Percentiles rank a stretch among this genome's conserved stretches.
Conservation (phyloP, 1,140 invertebrate genomes). For the Drosophila asahinai region DNA sequence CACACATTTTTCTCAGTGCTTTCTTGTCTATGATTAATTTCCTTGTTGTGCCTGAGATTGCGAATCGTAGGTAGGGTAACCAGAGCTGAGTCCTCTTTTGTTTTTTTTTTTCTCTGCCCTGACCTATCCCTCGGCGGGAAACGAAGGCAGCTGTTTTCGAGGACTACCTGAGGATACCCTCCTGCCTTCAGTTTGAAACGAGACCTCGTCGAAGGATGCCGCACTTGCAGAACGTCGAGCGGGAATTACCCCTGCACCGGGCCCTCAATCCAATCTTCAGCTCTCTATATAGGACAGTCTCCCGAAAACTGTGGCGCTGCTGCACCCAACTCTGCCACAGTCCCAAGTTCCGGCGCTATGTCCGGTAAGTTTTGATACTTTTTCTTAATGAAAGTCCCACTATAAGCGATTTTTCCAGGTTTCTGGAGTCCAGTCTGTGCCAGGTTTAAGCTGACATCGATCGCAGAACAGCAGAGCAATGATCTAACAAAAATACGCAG, state of each 20-base stretch:
- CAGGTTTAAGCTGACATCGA: conserved; percentile 31
- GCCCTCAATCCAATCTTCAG: conserved; percentile 8
- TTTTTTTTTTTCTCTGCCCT: background rate
- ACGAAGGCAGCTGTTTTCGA: conserved; percentile 13
- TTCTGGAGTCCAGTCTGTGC: conserved; percentile 55
- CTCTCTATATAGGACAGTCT: conserved; percentile 16
- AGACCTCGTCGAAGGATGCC: conserved; percentile 31
- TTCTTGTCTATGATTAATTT: background rate
- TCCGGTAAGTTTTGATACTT: conserved; percentile 33
- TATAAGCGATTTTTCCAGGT: conserved; percentile 21
- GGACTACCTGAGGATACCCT: conserved; percentile 18
- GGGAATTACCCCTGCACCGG: conserved; percentile 13
- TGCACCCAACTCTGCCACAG: conserved; percentile 38
- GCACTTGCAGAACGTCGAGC: conserved; percentile 18
- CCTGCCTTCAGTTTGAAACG: conserved; percentile 10
- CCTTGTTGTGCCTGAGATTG: background rate
- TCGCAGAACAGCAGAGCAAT: conserved; percentile 16
- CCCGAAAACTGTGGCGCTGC: conserved; percentile 22
- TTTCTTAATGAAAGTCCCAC: background rate
- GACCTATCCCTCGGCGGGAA: conserved; percentile 26
- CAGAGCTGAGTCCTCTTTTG: background rate
- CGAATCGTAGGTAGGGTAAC: conserved; percentile 9
- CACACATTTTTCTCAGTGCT: conserved; percentile 1
- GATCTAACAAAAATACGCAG: conserved; percentile 35
- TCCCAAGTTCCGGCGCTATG: conserved; percentile 43